Evolutionary conservation across 2,113 vertebrate species (phyloP).

Genomic region (Manacus vitellinus): DNA sequence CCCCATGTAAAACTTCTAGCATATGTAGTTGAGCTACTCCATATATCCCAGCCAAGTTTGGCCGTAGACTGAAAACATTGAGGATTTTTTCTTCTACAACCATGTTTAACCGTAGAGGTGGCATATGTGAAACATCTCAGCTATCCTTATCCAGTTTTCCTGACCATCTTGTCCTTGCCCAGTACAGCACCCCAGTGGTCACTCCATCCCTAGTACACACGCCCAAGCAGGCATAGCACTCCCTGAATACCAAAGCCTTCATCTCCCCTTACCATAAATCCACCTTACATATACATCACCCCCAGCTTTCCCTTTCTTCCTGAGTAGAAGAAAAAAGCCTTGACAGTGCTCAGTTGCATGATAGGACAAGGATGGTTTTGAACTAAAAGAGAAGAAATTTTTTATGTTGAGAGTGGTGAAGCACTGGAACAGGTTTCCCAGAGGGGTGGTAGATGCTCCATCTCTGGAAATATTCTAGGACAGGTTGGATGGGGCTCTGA

Average conservation of each 20-base stretch:
- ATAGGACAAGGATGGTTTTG: neutral
- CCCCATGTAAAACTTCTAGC: neutral
- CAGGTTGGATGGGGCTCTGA: neutral
- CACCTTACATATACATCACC: accelerated
- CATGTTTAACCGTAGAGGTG: neutral
- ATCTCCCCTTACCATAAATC: neutral
- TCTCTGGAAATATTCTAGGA: neutral
- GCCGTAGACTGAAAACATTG: neutral
- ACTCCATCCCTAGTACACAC: neutral
- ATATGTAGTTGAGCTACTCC: neutral
- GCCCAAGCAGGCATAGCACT: accelerated
- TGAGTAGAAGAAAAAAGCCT: neutral
- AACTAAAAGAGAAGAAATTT: neutral
- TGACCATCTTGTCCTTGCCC: neutral
- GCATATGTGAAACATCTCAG: neutral
- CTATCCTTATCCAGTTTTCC: neutral
- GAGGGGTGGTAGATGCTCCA: too few relatives aligned
- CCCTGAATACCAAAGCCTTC: neutral
- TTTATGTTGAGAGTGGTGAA: neutral
- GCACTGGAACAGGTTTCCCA: neutral
- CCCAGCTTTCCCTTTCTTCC: neutral
- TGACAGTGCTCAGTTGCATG: neutral
- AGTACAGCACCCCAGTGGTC: neutral
- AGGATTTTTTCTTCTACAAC: neutral
- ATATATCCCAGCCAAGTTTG: neutral